A percentile compares a stretch with the other conserved stretches of the same genome.
These are phyloP conservation scores for Garrulus glandarius DNA, from an alignment of 2,797 vertebrate genomes.

Conservation along the genomic window DNA sequence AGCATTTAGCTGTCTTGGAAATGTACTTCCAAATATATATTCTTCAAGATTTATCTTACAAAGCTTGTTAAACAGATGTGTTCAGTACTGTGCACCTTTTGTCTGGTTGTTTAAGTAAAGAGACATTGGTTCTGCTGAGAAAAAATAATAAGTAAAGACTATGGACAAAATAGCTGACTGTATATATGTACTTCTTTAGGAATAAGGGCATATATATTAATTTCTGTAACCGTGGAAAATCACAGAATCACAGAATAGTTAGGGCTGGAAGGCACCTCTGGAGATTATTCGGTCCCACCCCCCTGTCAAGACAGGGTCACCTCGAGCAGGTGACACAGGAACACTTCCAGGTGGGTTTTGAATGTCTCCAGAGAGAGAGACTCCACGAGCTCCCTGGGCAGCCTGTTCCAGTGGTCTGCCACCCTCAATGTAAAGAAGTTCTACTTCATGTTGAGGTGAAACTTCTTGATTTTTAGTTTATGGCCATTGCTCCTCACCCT, in stretches of 20 bases:
- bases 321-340: not conserved
- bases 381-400: fast-evolving
- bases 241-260: not conserved
- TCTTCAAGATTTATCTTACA: not conserved
- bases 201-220: not conserved
- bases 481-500: not conserved
- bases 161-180: not conserved
- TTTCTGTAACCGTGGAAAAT: not conserved
- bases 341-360: not conserved
- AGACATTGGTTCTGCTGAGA: not conserved
- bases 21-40: conserved; percentile 12
- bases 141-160: not conserved
- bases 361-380: not conserved
- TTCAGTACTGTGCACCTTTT: not conserved
- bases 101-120: conserved; percentile 13
- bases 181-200: not conserved
- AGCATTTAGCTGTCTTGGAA: conserved; percentile 31
- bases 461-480: not conserved
- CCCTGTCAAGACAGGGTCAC: not conserved
- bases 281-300: not conserved
- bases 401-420: not conserved
- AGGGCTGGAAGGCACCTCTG: not conserved
- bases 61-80: conserved; percentile 20
- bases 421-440: not conserved
- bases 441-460: not conserved